Conservation (phyloP, 1,140 invertebrate genomes). For the Zaprionus vittiger region DNA sequence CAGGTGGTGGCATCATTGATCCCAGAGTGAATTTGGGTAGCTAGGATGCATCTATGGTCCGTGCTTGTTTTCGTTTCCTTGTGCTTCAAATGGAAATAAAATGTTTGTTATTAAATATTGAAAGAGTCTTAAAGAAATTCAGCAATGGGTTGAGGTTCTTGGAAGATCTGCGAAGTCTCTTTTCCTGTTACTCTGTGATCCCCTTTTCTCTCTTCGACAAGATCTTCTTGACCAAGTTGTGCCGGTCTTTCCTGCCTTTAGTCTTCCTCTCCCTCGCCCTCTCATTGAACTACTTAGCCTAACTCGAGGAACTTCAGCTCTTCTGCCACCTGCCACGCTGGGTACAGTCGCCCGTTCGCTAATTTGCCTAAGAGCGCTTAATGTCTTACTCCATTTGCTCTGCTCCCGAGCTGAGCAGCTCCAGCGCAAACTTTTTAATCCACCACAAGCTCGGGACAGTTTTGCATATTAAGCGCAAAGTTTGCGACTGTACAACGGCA, state of each 20-base stretch:
- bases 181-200: too few species aligned
- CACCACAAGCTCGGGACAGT: conserved; percentile 64
- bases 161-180: too few species aligned
- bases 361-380: conserved; percentile 69
- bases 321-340: conserved; percentile 10
- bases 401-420: conserved; percentile 31
- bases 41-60: neutral
- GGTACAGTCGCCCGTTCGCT: conserved; percentile 45
- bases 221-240: too few species aligned
- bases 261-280: too few species aligned
- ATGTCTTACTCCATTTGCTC: conserved; percentile 72
- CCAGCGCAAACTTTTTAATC: conserved; percentile 76
- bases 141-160: too few species aligned
- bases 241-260: too few species aligned
- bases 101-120: neutral
- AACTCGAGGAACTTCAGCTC: neutral
- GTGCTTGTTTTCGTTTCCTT: neutral
- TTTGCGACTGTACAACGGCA: conserved; percentile 67
- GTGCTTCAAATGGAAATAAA: conserved; percentile 10
- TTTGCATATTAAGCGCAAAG: conserved; percentile 78
- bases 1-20: conserved; percentile 52
- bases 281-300: conserved; percentile 13
- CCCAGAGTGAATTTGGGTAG: conserved; percentile 39
- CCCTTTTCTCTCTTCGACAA: too few species aligned
- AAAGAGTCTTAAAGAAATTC: neutral